Conservation (phyloP, 2,113 vertebrate species). For the Pachyramphus minor region DNA sequence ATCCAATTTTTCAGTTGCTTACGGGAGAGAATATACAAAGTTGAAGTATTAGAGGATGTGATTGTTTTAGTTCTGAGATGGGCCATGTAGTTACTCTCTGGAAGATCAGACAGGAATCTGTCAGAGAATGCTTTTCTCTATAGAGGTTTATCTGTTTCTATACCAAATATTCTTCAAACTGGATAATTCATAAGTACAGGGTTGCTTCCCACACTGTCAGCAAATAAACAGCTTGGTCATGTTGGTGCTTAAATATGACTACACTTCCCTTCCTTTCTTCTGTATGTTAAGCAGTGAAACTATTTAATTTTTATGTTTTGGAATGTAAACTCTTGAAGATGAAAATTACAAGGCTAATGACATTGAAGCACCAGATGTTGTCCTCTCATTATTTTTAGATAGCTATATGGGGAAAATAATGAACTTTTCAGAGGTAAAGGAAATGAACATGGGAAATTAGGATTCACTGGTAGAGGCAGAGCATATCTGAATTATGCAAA, state of each 20-base stretch:
- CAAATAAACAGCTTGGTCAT: background rate
- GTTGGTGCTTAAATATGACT: background rate
- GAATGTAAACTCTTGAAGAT: background rate
- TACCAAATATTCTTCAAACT: background rate
- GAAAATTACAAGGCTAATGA: background rate
- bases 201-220: background rate
- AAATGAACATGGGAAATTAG: background rate
- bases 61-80: background rate
- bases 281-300: background rate
- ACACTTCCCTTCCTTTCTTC: background rate
- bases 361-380: background rate
- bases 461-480: background rate
- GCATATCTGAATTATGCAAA: background rate
- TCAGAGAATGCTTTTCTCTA: background rate
- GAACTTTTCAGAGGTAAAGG: background rate
- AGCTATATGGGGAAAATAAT: background rate
- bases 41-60: background rate
- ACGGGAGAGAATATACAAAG: background rate
- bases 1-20: background rate
- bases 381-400: background rate
- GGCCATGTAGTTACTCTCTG: background rate
- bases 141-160: background rate
- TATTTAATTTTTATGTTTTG: background rate
- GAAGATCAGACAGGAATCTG: background rate
- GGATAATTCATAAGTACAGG: accelerated